phyloP scores from a whole-genome alignment of 2,113 vertebrate genomes.

The Ondatra zibethicus region DNA sequence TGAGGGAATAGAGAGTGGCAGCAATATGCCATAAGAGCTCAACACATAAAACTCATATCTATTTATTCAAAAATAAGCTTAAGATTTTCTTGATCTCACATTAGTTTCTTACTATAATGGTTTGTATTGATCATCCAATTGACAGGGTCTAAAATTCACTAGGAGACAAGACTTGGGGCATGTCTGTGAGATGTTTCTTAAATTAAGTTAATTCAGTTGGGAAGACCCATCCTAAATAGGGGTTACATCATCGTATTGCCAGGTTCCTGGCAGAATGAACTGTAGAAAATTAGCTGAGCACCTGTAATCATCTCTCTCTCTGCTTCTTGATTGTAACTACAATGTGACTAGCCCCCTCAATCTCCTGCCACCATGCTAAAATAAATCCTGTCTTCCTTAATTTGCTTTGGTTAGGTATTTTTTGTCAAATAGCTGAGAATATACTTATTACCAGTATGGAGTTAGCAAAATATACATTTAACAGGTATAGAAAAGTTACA shows the following conservation, averaged over 20 bases:
- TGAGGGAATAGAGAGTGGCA: background rate
- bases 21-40: background rate
- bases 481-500: background rate
- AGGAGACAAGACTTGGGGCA: background rate
- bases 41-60: conserved; percentile 7
- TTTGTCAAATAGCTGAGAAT: background rate
- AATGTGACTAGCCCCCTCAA: background rate
- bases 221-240: background rate
- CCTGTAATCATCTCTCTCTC: background rate
- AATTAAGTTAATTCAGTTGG: background rate
- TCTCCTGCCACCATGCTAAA: background rate
- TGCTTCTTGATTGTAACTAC: background rate
- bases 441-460: background rate
- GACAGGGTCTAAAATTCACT: background rate
- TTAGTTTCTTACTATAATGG: background rate
- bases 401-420: background rate
- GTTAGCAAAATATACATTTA: background rate
- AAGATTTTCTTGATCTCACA: background rate
- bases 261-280: background rate
- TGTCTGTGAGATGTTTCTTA: background rate
- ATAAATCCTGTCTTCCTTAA: background rate
- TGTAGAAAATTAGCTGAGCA: background rate
- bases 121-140: background rate
- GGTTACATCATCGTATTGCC: background rate
- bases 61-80: background rate